These are phyloP conservation scores for Trichonephila inaurata DNA, from an alignment of 1,140 invertebrate genomes.

Conservation along the genomic window DNA sequence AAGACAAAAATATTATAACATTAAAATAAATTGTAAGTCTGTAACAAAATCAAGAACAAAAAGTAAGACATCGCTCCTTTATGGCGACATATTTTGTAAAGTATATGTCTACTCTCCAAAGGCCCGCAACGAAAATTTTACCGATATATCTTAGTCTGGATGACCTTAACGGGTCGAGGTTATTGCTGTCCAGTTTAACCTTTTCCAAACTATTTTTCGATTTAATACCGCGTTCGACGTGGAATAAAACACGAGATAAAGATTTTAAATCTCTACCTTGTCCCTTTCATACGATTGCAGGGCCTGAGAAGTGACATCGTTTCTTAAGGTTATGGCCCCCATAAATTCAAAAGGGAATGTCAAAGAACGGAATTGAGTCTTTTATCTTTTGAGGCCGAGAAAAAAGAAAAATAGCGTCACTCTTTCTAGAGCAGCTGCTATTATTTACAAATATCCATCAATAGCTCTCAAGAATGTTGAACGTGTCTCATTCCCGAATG, in stretches of 20 bases:
- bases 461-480: background rate
- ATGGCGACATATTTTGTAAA: too few relatives aligned
- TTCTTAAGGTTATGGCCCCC: conserved; percentile 34
- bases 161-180: too few relatives aligned
- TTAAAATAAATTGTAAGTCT: too few relatives aligned
- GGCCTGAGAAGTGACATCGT: background rate
- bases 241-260: conserved; percentile 49
- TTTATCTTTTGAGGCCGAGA: conserved; percentile 4
- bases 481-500: background rate
- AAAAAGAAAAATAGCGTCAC: background rate
- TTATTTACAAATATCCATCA: conserved; percentile 22
- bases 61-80: too few relatives aligned
- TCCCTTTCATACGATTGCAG: conserved; percentile 22
- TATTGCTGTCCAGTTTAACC: conserved; percentile 31
- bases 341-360: conserved; percentile 66
- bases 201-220: conserved; percentile 43
- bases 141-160: too few relatives aligned
- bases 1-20: too few relatives aligned
- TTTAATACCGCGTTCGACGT: conserved; percentile 43
- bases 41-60: too few relatives aligned
- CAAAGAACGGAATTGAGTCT: conserved; percentile 61
- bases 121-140: too few relatives aligned
- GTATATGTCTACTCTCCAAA: too few relatives aligned
- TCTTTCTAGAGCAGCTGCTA: background rate
- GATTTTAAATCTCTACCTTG: conserved; percentile 36